Conservation (phyloP, 2,797 vertebrate genomes). For the Heliangelus exortis region DNA sequence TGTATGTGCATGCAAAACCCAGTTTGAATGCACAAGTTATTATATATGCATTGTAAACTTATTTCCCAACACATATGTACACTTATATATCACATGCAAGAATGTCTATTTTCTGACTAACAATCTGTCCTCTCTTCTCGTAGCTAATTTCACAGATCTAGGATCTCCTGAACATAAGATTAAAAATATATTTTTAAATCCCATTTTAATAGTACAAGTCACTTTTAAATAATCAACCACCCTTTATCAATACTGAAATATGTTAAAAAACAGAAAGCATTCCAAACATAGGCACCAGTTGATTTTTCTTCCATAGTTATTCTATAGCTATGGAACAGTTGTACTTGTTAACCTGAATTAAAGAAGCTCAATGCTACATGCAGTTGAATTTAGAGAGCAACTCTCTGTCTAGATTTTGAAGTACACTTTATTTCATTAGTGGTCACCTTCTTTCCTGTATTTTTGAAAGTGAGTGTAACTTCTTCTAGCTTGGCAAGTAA, state of each 20-base stretch:
- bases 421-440: neutral
- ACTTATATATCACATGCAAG: conserved; percentile 28
- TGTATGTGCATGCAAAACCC: conserved; percentile 30
- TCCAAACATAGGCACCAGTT: neutral
- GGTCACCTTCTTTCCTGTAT: neutral
- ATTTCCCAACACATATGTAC: neutral
- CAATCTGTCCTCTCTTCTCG: conserved; percentile 12
- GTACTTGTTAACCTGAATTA: neutral
- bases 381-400: neutral
- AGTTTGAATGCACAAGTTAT: neutral
- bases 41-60: neutral
- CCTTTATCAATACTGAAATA: neutral
- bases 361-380: neutral
- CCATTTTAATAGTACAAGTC: neutral
- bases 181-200: neutral
- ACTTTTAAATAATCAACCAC: neutral
- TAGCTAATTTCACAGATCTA: neutral
- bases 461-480: neutral
- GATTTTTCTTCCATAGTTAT: neutral
- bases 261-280: neutral
- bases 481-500: neutral
- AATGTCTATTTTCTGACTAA: conserved; percentile 59
- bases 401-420: neutral
- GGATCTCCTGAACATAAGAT: neutral
- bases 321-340: neutral